A percentile compares a stretch with the other conserved stretches of the same genome.
Conservation (phyloP, 1,140 invertebrate genomes). For the Musca domestica region DNA sequence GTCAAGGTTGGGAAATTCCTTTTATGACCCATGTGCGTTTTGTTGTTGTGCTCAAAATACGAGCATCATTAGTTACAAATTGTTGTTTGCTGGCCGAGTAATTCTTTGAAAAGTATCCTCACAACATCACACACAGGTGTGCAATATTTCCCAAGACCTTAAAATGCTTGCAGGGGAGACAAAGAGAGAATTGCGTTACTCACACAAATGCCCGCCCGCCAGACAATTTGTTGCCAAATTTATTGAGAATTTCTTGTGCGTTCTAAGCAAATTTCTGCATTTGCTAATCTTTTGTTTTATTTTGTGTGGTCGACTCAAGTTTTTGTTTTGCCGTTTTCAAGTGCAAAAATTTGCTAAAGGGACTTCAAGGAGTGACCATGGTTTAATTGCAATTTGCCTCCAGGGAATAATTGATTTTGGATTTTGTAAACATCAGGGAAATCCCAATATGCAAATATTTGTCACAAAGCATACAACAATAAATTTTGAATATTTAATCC, state of each 20-base stretch:
- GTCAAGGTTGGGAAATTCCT: constrained; percentile 38
- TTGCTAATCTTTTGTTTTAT: neutral
- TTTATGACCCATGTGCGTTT: neutral
- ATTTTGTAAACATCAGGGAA: neutral
- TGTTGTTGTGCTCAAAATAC: constrained; percentile 35
- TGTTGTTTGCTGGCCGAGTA: neutral
- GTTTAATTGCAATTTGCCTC: constrained; percentile 12
- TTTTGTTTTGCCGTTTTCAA: neutral
- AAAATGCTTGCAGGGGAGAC: too few species aligned
- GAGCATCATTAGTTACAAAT: constrained; percentile 38
- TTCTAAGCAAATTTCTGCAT: constrained; percentile 8
- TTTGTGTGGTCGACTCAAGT: neutral
- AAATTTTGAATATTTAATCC: too few species aligned
- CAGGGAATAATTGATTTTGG: constrained; percentile 7
- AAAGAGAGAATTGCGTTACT: too few species aligned
- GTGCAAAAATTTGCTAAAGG: neutral
- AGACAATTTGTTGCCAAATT: constrained; percentile 43
- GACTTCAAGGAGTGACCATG: neutral
- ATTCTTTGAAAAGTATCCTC: neutral
- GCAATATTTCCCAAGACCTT: neutral
- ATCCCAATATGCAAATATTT: too few species aligned
- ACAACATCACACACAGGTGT: neutral
- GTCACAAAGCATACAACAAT: too few species aligned
- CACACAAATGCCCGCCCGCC: neutral
- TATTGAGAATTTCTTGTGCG: neutral